Percentiles rank a stretch among this genome's conserved stretches.
phyloP scores from a whole-genome alignment of 2,113 vertebrate species.

The Turdus rufiventris region DNA sequence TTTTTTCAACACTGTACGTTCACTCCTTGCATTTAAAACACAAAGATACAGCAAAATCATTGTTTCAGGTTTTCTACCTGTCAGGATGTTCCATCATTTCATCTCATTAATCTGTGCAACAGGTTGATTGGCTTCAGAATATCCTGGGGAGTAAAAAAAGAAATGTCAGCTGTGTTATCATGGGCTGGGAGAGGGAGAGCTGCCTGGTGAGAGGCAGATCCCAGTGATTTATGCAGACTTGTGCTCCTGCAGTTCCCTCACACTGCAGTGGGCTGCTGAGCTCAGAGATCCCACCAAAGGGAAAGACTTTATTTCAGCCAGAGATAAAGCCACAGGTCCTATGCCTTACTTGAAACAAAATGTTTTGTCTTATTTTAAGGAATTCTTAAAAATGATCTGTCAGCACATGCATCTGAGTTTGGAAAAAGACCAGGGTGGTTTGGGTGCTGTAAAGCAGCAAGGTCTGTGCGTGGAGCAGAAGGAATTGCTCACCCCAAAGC shows the following conservation, averaged over 20 bases:
- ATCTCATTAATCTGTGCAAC: not conserved
- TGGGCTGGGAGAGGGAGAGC: not conserved
- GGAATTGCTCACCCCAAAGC: not conserved
- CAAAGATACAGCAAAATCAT: accelerated
- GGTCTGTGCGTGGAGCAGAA: not conserved
- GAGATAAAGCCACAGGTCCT: too few species aligned
- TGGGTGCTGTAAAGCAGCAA: not conserved
- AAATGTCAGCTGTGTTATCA: not conserved
- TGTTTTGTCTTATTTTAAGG: not conserved
- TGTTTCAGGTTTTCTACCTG: not conserved
- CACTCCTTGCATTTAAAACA: not conserved
- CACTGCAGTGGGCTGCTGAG: not conserved
- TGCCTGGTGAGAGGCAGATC: not conserved
- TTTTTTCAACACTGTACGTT: not conserved
- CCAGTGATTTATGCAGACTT: not conserved
- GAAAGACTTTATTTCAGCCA: not conserved
- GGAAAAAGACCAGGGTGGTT: not conserved
- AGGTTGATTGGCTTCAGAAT: not conserved
- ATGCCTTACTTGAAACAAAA: not conserved
- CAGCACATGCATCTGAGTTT: accelerated
- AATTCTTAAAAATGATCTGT: not conserved
- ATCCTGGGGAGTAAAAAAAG: not conserved
- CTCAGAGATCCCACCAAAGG: not conserved
- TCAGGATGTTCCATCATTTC: not conserved
- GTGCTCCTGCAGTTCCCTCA: not conserved